phyloP scores from a whole-genome alignment of 2,888 invertebrate genomes.

The Calephelis perditalis region DNA sequence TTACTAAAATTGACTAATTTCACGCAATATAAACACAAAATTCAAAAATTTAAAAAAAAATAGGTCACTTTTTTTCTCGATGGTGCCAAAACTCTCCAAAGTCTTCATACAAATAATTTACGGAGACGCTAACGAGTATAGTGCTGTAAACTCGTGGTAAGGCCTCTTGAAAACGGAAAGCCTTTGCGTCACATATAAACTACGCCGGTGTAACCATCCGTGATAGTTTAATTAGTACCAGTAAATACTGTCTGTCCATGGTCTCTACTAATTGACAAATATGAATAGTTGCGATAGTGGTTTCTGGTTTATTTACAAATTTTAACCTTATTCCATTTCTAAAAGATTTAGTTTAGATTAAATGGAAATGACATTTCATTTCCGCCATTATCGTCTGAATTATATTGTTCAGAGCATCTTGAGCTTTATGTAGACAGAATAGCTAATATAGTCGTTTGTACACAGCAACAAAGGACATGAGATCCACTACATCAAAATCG shows the following conservation, averaged over 20 bases:
- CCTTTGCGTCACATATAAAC: not conserved
- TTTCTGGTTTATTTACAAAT: not conserved
- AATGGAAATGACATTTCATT: conserved; percentile 34
- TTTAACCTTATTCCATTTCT: conserved; percentile 15
- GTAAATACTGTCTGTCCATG: conserved; percentile 36
- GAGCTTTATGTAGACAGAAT: conserved; percentile 19
- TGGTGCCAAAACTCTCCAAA: too few relatives aligned
- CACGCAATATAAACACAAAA: too few relatives aligned
- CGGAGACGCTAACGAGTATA: not conserved
- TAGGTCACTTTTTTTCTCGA: too few relatives aligned
- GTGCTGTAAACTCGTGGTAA: too few relatives aligned
- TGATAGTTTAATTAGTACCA: conserved; percentile 7
- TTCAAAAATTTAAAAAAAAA: too few relatives aligned
- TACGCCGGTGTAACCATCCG: not conserved
- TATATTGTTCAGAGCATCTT: conserved; percentile 28
- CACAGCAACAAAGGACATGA: conserved; percentile 38
- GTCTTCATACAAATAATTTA: too few relatives aligned
- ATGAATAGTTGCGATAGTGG: conserved; percentile 7
- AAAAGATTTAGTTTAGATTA: conserved; percentile 28
- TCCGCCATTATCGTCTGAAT: conserved; percentile 31
- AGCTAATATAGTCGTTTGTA: conserved; percentile 22
- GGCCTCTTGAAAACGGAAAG: not conserved
- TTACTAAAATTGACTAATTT: too few relatives aligned
- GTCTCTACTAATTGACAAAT: conserved; percentile 41
- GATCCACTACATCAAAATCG: conserved; percentile 75